Conservation (phyloP, 2,888 invertebrate species). For the Chloroclysta siterata region DNA sequence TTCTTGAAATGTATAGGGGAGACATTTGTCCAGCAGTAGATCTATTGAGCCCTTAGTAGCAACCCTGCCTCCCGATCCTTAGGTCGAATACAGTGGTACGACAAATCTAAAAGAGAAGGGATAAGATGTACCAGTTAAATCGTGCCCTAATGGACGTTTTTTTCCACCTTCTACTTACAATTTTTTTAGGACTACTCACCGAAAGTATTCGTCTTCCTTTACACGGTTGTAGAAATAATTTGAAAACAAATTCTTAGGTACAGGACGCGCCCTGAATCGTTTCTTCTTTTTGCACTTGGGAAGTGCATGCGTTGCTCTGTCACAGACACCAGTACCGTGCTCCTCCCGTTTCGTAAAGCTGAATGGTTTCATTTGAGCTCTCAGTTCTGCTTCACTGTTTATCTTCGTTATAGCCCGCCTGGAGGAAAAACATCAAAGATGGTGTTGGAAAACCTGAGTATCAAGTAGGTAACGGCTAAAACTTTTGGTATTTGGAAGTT, state of each 20-base stretch:
- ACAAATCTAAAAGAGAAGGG: no score
- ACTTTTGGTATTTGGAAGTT: no score
- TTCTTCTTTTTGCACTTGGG: conserved; percentile 79
- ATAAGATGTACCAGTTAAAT: no score
- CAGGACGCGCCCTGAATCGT: conserved; percentile 87
- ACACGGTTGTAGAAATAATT: conserved; percentile 89
- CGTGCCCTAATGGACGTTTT: not conserved
- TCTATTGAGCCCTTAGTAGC: no score
- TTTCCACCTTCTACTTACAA: not conserved
- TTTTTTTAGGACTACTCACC: conserved; percentile 64
- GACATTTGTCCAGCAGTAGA: no score
- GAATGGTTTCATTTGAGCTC: conserved; percentile 87
- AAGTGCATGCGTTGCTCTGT: conserved; percentile 60
- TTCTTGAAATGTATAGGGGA: no score
- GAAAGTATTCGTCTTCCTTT: conserved; percentile 89
- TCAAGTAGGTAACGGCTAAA: not conserved
- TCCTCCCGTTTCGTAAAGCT: conserved; percentile 86
- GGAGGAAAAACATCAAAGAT: conserved; percentile 33
- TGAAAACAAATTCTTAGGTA: conserved; percentile 89
- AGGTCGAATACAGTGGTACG: no score
- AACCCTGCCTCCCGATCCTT: no score
- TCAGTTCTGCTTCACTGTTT: conserved; percentile 86
- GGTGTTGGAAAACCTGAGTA: not conserved
- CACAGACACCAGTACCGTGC: conserved; percentile 73
- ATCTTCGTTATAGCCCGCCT: conserved; percentile 86